Base-by-base conservation (phyloP, 2,113 vertebrate species). In the Lasiurus cinereus region DNA sequence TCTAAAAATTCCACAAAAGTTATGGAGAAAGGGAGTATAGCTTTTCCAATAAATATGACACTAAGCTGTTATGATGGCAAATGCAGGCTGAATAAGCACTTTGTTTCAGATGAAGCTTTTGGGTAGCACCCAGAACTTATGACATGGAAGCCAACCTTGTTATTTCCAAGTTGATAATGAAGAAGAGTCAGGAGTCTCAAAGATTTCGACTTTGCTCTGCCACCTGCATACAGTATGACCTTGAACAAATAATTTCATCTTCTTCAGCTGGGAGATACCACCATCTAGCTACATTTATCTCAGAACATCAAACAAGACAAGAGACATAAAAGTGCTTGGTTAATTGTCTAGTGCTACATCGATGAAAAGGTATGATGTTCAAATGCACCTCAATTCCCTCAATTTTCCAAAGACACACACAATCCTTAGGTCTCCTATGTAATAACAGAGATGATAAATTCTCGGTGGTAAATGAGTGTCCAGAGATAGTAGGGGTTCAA, bases 171-270 rank as follows among this genome's bases (percentile, higher is more conserved):
- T 33, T 59, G 82, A 46, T 72, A 66, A 69, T 13, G 43, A 21
- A 86, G 13, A 33, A 27, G 67, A 80, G 21, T 67, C 48, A 78
- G 52, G 33, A 82, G 50, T 54, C 27, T 76, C 43, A 46, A 90
- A 70, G 69, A 96, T 73, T 84, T 74, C 8, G 19, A 79, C 29
- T 50, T 88, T 87, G 21, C 14, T 69, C 46, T 91, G 76, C 11
- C 36, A 95, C 72, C 66, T 39, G 80, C 27, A 83, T 79, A 19
- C 24, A 46, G 39, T 31, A 13, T 66, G 83, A 95, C 70, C 83
- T 69, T 96, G 31, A 82, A 92, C 5, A 82, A 88, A 59, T 91
- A 29, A 91, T 80, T 74, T 83, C 27, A 46, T 74, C 36, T 79
- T 76, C 82, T 14, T 88, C 59, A 83, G 74, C 59, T 83, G 36